Percentiles rank a stretch among this genome's conserved stretches.
Conservation (phyloP, 2,888 invertebrate species). For the Dolichomitus sp. region DNA sequence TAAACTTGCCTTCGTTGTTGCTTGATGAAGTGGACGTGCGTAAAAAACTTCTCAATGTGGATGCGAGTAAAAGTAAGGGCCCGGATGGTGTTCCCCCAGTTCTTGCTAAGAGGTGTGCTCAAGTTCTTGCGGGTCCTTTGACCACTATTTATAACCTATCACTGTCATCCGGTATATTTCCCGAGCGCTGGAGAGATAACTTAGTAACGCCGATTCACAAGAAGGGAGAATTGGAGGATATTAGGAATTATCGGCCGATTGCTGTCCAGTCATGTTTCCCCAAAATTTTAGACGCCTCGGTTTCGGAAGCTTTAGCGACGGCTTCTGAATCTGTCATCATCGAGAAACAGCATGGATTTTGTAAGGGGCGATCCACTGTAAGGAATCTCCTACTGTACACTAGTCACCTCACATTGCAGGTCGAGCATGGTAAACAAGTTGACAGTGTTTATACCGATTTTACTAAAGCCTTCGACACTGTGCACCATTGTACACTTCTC, state of each 20-base stretch:
- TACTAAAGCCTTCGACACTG: not conserved
- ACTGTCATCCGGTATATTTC: not conserved
- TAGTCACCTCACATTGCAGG: not conserved
- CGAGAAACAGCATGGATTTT: not conserved
- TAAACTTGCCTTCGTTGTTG: not conserved
- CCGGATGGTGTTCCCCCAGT: too few species aligned
- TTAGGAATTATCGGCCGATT: not conserved
- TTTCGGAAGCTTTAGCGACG: not conserved
- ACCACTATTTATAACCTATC: too few species aligned
- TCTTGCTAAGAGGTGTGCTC: too few species aligned
- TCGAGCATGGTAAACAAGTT: not conserved
- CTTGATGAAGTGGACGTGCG: not conserved
- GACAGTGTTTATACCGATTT: not conserved
- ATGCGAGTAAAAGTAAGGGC: too few species aligned
- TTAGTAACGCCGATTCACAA: too few species aligned
- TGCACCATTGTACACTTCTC: too few species aligned
- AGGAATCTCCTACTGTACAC: not conserved
- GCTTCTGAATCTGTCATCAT: not conserved
- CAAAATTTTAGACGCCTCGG: not conserved
- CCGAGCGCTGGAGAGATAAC: not conserved
- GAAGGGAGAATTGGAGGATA: not conserved
- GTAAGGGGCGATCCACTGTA: not conserved
- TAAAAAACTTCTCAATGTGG: not conserved
- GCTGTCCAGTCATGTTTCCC: not conserved
- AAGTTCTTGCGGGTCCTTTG: too few species aligned